A percentile compares a stretch with the other conserved stretches of the same genome.
These are phyloP conservation scores for Ptilonorhynchus violaceus DNA, from an alignment of 2,113 vertebrate genomes.

Conservation along the genomic window DNA sequence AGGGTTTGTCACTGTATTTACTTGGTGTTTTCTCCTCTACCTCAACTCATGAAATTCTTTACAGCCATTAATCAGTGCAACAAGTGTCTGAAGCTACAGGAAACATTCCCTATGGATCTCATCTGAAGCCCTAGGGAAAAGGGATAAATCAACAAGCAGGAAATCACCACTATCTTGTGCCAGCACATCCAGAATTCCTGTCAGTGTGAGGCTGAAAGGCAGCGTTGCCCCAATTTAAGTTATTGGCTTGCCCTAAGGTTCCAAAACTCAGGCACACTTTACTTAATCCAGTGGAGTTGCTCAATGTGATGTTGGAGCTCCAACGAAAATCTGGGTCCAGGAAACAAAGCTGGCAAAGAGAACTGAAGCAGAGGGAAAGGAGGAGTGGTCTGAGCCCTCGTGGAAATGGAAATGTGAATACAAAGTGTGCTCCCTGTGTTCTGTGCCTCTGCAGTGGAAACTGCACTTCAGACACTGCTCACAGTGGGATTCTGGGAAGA, in stretches of 20 bases:
- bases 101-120: not conserved
- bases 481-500: not conserved
- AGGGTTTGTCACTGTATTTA: fast-evolving
- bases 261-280: not conserved
- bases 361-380: not conserved
- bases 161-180: not conserved
- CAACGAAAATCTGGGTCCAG: not conserved
- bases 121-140: not conserved
- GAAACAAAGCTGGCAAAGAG: not conserved
- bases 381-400: not conserved
- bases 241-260: not conserved
- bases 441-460: not conserved
- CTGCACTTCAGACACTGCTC: not conserved
- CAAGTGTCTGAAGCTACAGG: not conserved
- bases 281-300: not conserved
- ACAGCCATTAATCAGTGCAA: not conserved
- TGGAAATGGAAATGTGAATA: not conserved
- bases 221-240: too few relatives aligned
- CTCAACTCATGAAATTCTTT: not conserved
- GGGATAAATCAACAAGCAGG: not conserved
- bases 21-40: not conserved
- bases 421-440: not conserved
- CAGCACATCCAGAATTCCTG: fast-evolving
- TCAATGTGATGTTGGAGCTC: not conserved
- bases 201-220: fast-evolving